Conservation (phyloP, 35 echinoderm and acorn worm genomes). For the Apostichopus parvimensis region DNA sequence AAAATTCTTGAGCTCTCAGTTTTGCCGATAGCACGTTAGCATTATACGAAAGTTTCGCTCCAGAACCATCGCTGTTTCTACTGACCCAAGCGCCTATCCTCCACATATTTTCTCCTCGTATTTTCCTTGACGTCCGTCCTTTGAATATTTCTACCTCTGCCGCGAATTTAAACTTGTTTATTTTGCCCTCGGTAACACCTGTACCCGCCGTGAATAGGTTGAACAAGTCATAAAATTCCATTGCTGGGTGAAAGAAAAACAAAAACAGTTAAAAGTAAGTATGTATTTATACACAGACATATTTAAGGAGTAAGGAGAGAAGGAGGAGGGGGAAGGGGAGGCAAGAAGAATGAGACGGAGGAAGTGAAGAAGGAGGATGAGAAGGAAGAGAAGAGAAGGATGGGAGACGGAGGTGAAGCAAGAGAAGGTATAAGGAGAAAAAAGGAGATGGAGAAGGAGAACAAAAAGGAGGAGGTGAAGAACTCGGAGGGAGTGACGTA, state of each 20-base stretch:
- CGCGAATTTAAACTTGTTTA: not conserved
- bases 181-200: not conserved
- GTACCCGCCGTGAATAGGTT: not conserved
- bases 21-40: not conserved
- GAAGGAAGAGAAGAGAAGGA: no score
- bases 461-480: not conserved
- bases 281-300: not conserved
- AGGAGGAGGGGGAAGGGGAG: no score
- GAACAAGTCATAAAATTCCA: not conserved
- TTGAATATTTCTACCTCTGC: constrained; percentile 21
- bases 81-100: constrained; percentile 39
- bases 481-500: no score
- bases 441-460: no score
- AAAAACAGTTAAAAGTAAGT: no score
- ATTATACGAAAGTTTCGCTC: constrained; percentile 3
- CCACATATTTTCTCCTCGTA: constrained; percentile 42
- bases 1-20: not conserved
- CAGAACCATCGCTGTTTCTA: not conserved
- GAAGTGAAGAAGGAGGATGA: no score
- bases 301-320: not conserved
- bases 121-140: not conserved
- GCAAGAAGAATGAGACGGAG: no score
- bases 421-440: no score
- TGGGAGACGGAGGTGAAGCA: no score
- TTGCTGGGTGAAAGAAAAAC: not conserved